Conservation (phyloP, 1,140 invertebrate genomes). For the Idris sp. region DNA sequence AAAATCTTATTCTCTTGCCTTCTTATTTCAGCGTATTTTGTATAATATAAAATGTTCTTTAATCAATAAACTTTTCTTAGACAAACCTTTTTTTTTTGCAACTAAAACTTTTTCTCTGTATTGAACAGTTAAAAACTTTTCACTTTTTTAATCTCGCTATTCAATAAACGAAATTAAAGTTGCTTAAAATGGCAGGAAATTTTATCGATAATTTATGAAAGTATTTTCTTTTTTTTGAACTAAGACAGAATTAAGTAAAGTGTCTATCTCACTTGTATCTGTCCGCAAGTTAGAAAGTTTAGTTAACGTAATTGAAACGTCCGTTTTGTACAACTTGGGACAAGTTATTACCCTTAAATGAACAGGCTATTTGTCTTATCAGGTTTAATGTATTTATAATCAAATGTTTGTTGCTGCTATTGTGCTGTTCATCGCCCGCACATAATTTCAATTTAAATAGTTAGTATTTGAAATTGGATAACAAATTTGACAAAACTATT, state of each 20-base stretch:
- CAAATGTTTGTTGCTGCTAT: slow-evolving; percentile 3
- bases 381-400: slow-evolving; percentile 15
- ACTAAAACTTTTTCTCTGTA: no score
- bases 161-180: slow-evolving; percentile 7
- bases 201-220: slow-evolving; percentile 23
- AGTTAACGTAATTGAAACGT: slow-evolving; percentile 33
- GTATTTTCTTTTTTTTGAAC: slow-evolving; percentile 6
- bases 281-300: slow-evolving; percentile 34
- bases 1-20: no score
- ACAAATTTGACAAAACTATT: no score
- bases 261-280: slow-evolving; percentile 33
- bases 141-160: no score
- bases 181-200: not conserved
- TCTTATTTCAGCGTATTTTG: no score
- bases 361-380: slow-evolving; percentile 23
- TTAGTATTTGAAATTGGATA: no score
- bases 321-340: slow-evolving; percentile 11
- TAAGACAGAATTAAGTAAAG: slow-evolving; percentile 19
- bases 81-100: no score
- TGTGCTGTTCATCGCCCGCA: no score
- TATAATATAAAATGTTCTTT: no score
- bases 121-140: no score
- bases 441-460: no score
- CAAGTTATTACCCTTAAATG: slow-evolving; percentile 28
- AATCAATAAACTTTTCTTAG: no score